phyloP scores from a whole-genome alignment of 1,140 invertebrate genomes.

The Oscheius sp. region DNA sequence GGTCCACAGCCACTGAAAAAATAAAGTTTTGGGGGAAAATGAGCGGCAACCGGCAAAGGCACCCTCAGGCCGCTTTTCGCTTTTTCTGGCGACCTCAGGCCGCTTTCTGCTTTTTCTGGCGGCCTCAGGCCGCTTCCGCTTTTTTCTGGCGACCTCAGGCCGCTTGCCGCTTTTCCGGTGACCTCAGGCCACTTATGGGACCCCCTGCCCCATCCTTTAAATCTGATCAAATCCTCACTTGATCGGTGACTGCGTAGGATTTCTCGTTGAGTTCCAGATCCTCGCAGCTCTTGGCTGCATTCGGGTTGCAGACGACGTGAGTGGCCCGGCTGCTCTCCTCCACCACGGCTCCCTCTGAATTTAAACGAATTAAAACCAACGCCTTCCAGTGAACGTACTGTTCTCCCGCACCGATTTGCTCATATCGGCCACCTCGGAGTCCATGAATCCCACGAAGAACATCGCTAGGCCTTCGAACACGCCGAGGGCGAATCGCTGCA shows the following conservation, averaged over 20 bases:
- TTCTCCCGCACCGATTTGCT: background rate
- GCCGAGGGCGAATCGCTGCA: background rate
- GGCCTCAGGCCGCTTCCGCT: too few species aligned
- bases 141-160: too few species aligned
- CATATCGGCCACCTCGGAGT: background rate
- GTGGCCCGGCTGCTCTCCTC: background rate
- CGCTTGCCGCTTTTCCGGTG: too few species aligned
- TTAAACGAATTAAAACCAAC: background rate
- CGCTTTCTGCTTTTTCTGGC: too few species aligned
- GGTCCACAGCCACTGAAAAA: conserved; percentile 36
- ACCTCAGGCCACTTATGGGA: too few species aligned
- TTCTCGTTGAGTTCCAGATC: background rate
- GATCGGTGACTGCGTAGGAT: background rate
- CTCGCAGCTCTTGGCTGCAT: background rate
- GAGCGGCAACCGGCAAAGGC: too few species aligned
- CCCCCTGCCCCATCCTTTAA: too few species aligned
- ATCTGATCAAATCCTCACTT: background rate
- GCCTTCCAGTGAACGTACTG: background rate
- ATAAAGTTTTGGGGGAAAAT: background rate
- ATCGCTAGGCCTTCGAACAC: conserved; percentile 4
- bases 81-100: too few species aligned
- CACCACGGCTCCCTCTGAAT: background rate
- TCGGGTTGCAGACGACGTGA: background rate
- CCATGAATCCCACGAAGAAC: background rate
- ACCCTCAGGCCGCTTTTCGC: too few species aligned